Conservation (phyloP, 2,113 vertebrate genomes). For the Callipepla squamata region DNA sequence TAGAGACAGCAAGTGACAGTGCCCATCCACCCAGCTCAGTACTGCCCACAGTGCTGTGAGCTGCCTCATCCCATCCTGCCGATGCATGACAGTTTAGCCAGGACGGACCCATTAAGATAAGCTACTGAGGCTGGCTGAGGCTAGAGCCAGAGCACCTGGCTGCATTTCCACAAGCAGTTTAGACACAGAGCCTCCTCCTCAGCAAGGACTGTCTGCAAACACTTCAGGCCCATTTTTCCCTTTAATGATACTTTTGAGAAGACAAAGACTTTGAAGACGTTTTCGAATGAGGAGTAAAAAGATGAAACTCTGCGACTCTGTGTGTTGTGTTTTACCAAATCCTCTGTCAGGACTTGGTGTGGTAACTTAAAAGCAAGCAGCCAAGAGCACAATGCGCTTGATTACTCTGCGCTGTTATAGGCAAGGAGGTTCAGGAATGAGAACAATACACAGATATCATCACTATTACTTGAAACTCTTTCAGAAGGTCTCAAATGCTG, state of each 20-base stretch:
- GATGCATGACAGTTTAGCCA: background rate
- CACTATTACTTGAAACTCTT: background rate
- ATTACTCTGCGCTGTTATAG: slow-evolving; percentile 19
- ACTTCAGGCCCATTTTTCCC: background rate
- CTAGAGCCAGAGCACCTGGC: background rate
- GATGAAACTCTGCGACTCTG: background rate
- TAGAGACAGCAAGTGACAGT: no score
- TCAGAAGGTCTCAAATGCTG: background rate
- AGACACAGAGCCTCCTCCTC: background rate
- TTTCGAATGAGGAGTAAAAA: background rate
- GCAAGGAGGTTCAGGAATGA: background rate
- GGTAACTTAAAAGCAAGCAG: slow-evolving; percentile 29
- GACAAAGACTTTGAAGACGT: background rate
- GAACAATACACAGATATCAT: slow-evolving; percentile 7
- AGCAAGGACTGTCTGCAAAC: background rate
- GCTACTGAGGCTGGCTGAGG: background rate
- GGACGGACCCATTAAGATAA: background rate
- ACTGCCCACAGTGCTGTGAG: background rate
- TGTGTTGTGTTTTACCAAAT: slow-evolving; percentile 12
- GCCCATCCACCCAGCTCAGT: background rate
- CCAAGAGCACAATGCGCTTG: background rate
- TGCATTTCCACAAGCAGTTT: background rate
- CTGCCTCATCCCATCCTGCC: background rate
- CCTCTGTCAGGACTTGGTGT: background rate
- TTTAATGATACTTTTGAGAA: slow-evolving; percentile 11